Evolutionary conservation across 2,113 vertebrate genomes (phyloP).

Genomic region (Entelurus aequoreus): DNA sequence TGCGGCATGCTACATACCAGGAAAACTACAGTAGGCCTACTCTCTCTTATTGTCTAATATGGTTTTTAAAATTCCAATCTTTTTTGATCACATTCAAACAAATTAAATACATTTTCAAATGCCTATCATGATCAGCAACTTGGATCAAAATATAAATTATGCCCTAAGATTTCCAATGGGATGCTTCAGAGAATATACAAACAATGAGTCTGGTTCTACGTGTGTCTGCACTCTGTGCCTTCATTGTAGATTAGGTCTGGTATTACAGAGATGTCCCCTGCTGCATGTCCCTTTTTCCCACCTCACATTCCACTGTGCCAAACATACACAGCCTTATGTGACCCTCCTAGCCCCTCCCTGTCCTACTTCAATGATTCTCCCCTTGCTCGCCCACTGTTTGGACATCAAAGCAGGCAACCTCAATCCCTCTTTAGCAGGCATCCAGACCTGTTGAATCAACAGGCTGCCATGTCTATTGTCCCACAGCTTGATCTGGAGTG

Average conservation of each 20-base stretch:
- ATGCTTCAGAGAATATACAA: not conserved
- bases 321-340: constrained; percentile 44
- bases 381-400: constrained; percentile 28
- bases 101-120: too few relatives aligned
- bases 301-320: constrained; percentile 59
- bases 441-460: constrained; percentile 63
- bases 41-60: too few relatives aligned
- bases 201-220: constrained; percentile 9
- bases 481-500: constrained; percentile 50
- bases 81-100: too few relatives aligned
- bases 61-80: too few relatives aligned
- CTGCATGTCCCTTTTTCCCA: constrained; percentile 32
- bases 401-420: constrained; percentile 50
- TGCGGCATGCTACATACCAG: too few relatives aligned
- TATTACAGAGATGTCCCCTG: constrained; percentile 57
- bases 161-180: not conserved
- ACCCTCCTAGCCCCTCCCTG: constrained; percentile 38
- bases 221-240: constrained; percentile 32
- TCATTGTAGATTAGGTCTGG: constrained; percentile 55
- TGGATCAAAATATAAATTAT: not conserved
- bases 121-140: too few relatives aligned
- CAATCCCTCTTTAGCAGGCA: constrained; percentile 51
- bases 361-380: constrained; percentile 29
- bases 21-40: too few relatives aligned
- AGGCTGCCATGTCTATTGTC: constrained; percentile 57